Percentiles rank a stretch among this genome's conserved stretches.
Evolutionary conservation across 2,113 vertebrate genomes (phyloP).

Genomic region (Mastomys coucha): DNA sequence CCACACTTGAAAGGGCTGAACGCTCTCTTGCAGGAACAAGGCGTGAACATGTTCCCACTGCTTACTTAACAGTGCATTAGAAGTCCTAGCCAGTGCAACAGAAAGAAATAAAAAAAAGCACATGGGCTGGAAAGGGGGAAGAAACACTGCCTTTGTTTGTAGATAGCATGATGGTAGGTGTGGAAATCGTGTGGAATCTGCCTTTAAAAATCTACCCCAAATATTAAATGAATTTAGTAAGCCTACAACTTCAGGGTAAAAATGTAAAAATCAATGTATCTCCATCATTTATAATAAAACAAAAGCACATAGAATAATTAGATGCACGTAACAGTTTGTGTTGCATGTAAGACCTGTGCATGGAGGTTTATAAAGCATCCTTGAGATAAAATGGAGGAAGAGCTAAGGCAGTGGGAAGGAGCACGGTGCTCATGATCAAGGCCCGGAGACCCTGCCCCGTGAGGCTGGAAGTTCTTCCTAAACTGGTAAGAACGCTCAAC

Average conservation of each 20-base stretch:
- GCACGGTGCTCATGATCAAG: background rate
- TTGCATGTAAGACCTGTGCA: background rate
- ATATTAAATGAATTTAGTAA: conserved; percentile 20
- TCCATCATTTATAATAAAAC: background rate
- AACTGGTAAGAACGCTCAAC: background rate
- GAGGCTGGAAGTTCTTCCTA: background rate
- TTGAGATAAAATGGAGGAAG: background rate
- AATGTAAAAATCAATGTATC: conserved; percentile 8
- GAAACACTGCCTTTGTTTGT: background rate
- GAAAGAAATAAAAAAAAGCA: background rate
- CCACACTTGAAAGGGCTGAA: background rate
- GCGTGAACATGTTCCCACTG: background rate
- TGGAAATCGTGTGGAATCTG: background rate
- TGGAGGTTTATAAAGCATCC: background rate
- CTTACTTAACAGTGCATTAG: background rate
- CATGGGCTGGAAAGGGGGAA: background rate
- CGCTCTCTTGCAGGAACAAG: background rate
- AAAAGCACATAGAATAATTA: background rate
- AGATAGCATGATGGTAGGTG: background rate
- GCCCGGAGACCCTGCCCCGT: background rate
- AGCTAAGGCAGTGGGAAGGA: background rate
- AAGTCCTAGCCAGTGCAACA: background rate
- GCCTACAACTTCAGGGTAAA: background rate
- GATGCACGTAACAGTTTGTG: background rate
- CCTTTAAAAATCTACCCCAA: background rate